phyloP scores from a whole-genome alignment of 2,888 invertebrate genomes.

The Scaptomyza tumidula region DNA sequence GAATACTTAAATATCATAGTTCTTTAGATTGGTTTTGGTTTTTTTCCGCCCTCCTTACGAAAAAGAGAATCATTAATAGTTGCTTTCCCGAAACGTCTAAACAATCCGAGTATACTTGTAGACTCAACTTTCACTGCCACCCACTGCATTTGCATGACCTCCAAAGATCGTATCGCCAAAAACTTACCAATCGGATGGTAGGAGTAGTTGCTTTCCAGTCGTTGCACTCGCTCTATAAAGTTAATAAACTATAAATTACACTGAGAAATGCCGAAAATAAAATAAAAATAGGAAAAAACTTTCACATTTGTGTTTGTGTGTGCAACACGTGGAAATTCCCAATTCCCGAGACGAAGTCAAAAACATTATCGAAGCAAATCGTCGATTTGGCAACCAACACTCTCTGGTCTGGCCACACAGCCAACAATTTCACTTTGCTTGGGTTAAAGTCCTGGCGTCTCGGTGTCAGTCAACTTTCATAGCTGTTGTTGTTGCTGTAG shows the following conservation, averaged over 20 bases:
- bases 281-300: slow-evolving; percentile 45
- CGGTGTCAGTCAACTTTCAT: slow-evolving; percentile 81
- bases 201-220: slow-evolving; percentile 63
- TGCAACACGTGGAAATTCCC: slow-evolving; percentile 76
- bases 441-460: slow-evolving; percentile 79
- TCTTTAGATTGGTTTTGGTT: neutral
- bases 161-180: slow-evolving; percentile 49
- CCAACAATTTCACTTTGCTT: slow-evolving; percentile 79
- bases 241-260: slow-evolving; percentile 80
- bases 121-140: slow-evolving; percentile 70
- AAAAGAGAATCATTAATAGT: neutral
- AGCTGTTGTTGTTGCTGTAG: slow-evolving; percentile 35
- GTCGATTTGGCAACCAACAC: slow-evolving; percentile 44
- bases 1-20: slow-evolving; percentile 9
- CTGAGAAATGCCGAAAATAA: slow-evolving; percentile 67
- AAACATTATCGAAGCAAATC: slow-evolving; percentile 18
- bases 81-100: neutral
- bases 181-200: neutral
- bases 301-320: slow-evolving; percentile 66
- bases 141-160: slow-evolving; percentile 73
- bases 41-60: neutral
- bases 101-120: neutral
- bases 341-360: slow-evolving; percentile 28
- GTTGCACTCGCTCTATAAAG: slow-evolving; percentile 75
- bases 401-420: slow-evolving; percentile 28